phyloP scores from a whole-genome alignment of 2,113 vertebrate species.

The Sakesphorus luctuosus region DNA sequence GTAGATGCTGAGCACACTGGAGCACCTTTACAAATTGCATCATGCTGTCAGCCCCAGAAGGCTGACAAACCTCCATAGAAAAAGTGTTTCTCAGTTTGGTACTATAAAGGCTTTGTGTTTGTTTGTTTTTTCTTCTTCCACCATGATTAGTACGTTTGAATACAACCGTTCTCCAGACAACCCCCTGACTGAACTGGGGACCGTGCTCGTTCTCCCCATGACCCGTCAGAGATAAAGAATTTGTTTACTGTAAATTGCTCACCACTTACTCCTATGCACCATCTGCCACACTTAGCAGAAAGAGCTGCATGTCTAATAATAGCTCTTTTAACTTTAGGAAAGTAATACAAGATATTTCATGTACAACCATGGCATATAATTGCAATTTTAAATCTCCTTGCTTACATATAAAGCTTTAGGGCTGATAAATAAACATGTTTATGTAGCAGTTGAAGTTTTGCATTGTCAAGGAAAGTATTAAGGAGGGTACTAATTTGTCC shows the following conservation, averaged over 20 bases:
- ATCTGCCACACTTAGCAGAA: constrained; percentile 82
- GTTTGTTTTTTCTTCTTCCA: constrained; percentile 41
- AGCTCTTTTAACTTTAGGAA: constrained; percentile 72
- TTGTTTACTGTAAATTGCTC: constrained; percentile 92
- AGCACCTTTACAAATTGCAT: constrained; percentile 40
- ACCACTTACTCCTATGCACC: constrained; percentile 83
- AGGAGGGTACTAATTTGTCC: not conserved
- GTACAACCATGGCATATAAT: not conserved
- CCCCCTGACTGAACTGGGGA: constrained; percentile 76
- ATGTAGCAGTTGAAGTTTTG: not conserved
- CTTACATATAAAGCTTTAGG: not conserved
- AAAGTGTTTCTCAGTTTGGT: constrained; percentile 16
- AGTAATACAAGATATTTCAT: constrained; percentile 43
- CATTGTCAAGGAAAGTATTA: not conserved
- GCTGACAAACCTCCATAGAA: not conserved
- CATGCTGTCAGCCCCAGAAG: constrained; percentile 4
- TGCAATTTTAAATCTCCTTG: not conserved
- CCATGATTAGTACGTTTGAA: constrained; percentile 51
- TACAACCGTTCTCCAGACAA: constrained; percentile 66
- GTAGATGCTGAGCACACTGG: not conserved
- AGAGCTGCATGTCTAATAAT: constrained; percentile 79
- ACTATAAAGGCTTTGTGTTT: not conserved
- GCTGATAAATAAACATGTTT: not conserved
- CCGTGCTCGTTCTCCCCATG: constrained; percentile 83
- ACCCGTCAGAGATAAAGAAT: constrained; percentile 93